Evolutionary conservation across 2,888 invertebrate genomes (phyloP), one percentile per base, ranked within the genome.

Genomic region (Rhogogaster chlorosoma): DNA sequence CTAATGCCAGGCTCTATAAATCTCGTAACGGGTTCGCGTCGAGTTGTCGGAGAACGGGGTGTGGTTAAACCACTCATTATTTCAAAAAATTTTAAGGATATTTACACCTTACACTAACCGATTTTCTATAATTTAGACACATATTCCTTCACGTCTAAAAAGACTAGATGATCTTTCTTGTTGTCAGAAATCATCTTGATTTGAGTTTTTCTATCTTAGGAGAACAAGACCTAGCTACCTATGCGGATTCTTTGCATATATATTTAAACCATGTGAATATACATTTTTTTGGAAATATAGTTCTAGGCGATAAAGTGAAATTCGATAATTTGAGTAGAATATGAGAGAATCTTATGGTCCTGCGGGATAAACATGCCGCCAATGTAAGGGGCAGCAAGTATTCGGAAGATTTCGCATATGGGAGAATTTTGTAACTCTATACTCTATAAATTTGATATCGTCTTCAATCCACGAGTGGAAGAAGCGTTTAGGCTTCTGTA

Each of bases 381-480:
- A 9, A 53, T 49, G 49, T 5, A 61, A 22, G 61, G 22, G 29
- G 29, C 18, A 32, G 45, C n/a, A n/a, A 77, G 53, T 77, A 26
- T 73, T 26, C 42, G 22, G 12, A 26, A 26, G 42, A 45, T 73
- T 7, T 26, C 18, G 18, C 32, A 32, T 53, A 77, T 26, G 45
- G 77, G 32, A 22, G 53, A 77, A 53, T 29, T 61, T 83, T 86
- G 92, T 89, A 92, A 92, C 91, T 89, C 89, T 90, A 92, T 90
- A 91, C 91, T 89, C 89, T 90, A 92, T 92, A 92, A 92, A 92
- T 92, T 92, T 90, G 92, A 92, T 92, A 92, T 92, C 91, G 80
- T 61, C 80, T 57, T 36, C 87, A 26, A 4, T 61, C 88, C 89
- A 86, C 86, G 89, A 88, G 87, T 57, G 22, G 22, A 80, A 80